Conservation (phyloP, 2,888 invertebrate genomes). For the Polydrusus tereticollis region DNA sequence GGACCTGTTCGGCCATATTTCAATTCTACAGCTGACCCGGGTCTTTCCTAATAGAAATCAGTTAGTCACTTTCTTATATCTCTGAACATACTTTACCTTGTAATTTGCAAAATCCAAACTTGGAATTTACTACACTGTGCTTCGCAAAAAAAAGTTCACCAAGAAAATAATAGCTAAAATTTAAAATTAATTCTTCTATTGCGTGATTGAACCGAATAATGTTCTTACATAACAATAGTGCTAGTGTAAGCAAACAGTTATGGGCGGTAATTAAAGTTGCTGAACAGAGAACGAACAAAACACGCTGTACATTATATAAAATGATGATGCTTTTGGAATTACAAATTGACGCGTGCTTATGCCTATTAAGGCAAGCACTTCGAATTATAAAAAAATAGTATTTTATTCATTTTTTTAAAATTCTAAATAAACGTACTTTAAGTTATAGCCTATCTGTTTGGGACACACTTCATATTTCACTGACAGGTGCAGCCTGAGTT, state of each 20-base stretch:
- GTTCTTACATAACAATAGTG: conserved; percentile 5
- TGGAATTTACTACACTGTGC: background rate
- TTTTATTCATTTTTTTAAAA: no score
- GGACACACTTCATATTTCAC: no score
- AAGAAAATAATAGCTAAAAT: background rate
- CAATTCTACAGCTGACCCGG: no score
- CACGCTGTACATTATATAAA: conserved; percentile 8
- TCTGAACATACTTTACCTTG: no score
- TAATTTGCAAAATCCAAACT: no score
- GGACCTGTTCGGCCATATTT: no score
- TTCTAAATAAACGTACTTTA: no score
- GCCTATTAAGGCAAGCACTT: background rate
- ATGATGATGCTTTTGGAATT: background rate
- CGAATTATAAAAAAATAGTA: background rate
- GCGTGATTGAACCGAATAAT: conserved; percentile 1
- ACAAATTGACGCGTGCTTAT: conserved; percentile 8
- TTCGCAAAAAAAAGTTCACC: background rate
- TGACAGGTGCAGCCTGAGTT: no score
- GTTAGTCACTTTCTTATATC: no score
- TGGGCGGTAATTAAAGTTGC: conserved; percentile 9
- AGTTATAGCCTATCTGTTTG: no score
- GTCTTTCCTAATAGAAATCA: no score
- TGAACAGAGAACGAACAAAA: background rate
- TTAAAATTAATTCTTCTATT: background rate
- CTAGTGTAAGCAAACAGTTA: background rate